Evolutionary conservation across 1,140 invertebrate species (phyloP).

Genomic region (Myzus persicae): DNA sequence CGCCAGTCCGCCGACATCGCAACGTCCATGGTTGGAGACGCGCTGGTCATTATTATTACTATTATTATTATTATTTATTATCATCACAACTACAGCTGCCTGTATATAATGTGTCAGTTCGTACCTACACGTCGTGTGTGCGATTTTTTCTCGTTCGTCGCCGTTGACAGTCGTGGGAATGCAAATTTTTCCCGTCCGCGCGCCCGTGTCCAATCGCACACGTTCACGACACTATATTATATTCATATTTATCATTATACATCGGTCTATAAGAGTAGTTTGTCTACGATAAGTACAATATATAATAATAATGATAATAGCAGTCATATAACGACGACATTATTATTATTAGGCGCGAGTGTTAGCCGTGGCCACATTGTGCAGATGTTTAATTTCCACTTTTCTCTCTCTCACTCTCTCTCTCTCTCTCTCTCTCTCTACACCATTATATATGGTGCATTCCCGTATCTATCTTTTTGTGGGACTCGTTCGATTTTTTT

Average conservation of each 20-base stretch:
- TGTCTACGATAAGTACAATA: slow-evolving; percentile 2
- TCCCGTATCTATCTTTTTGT: no score
- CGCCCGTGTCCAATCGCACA: slow-evolving; percentile 40
- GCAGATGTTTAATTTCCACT: neutral
- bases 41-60: slow-evolving; percentile 17
- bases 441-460: no score
- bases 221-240: neutral
- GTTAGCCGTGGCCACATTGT: neutral
- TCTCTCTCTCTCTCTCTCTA: no score
- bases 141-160: slow-evolving; percentile 7
- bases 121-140: neutral
- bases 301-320: neutral
- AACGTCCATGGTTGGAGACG: no score
- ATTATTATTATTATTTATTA: neutral
- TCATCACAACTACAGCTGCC: neutral
- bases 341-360: neutral
- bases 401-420: no score
- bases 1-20: neutral
- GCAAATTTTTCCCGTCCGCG: slow-evolving; percentile 49
- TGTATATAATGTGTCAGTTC: neutral
- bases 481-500: no score
- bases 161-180: slow-evolving; percentile 47
- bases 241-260: neutral
- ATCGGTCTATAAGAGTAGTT: neutral
- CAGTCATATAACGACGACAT: neutral